Evolutionary conservation across 2,797 vertebrate genomes (phyloP), one percentile per base, ranked within the genome.

Genomic region (Molossus molossus): DNA sequence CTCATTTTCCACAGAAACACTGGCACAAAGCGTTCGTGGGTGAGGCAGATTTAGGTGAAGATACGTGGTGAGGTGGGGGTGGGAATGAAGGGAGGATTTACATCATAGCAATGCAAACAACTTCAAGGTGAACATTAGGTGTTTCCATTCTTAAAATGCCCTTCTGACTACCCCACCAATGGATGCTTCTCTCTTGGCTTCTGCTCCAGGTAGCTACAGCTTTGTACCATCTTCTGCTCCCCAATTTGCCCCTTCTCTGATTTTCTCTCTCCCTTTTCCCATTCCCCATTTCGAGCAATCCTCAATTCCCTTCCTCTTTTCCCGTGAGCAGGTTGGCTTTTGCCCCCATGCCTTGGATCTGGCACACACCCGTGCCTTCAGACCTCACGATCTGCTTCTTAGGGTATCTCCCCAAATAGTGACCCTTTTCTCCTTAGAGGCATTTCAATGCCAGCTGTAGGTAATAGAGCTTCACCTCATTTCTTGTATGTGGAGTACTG

Each of bases 31-130:
- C 23, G 29, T 62, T 53, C 1, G 67, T 91, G 87, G 76, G 95
- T 48, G 89, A 94, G 62, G 58, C 80, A 84, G 37, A 80, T 94
- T 87, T 70, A 80, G 93, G 77, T 87, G 84, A 83, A 96, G 87
- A 90, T 64, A 85, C 12, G 17, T 58, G 20, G 20, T 89, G 55
- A 69, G 75, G 60, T 9, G 15, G 88, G 53, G 67, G 77, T 73
- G 45, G 40, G 48, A 67, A 67, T 27, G 29, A 85, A 88, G 84
- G 64, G 58, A 81, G 77, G 53, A 17, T 72, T 90, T 76, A 48
- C 64, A 85, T 90, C 57, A 53, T 21, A 87, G 13, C 37, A 18
- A 25, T 9, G 62, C 64, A 90, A 87, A 94, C 82, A 45, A 60
- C 77, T 84, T 76, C 85, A 29, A 37, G 76, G 23, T 84, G 76